Base-by-base conservation (phyloP, 2,797 vertebrate species). In the Sebastes oblongus region DNA sequence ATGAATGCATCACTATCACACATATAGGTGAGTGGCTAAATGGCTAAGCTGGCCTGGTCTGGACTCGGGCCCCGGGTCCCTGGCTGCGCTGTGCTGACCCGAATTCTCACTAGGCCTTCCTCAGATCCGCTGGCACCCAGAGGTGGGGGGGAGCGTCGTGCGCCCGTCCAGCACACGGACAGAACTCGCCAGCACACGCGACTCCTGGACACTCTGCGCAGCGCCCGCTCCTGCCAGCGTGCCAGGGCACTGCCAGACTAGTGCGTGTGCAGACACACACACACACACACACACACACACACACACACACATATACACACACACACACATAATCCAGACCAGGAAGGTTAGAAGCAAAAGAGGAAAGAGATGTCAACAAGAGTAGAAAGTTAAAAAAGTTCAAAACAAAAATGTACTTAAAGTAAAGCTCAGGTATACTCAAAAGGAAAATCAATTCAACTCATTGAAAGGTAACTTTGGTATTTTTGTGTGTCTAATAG, bases 101-200 rank as follows among this genome's bases (percentile, higher is more conserved):
- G 95, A 66, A 95, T 94, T 83, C 91, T 93, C 93, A 96, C 91
- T 93, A 96, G 95, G 91, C 96, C 96, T 85, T 96, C 95, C 89
- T 96, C 95, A 80, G 96, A 96, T 93, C 95, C 95, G 84, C 95
- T 93, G 92, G 92, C 90, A 65, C 92, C 95, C 86, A 96, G 89
- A 84, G 92, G 87, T 11, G 93, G 92, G 3, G 95, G 94, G n/a
- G 94, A 88, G 71, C 50, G 90, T 3, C 86, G 93, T 3, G 94
- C 93, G 29, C 93, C 94, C 22, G 94, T 92, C 96, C 95, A 96
- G 93, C 96, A 96, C 89, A 95, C 88, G 18, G 95, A 95, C 89
- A 96, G 94, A 77, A 95, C 90, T 67, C 93, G 93, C 96, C 95
- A 96, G 89, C 95, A 96, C 78, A 96, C 94, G 3, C 90, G 95